Base-by-base conservation (phyloP, 2,113 vertebrate species). In the Tinamus guttatus region DNA sequence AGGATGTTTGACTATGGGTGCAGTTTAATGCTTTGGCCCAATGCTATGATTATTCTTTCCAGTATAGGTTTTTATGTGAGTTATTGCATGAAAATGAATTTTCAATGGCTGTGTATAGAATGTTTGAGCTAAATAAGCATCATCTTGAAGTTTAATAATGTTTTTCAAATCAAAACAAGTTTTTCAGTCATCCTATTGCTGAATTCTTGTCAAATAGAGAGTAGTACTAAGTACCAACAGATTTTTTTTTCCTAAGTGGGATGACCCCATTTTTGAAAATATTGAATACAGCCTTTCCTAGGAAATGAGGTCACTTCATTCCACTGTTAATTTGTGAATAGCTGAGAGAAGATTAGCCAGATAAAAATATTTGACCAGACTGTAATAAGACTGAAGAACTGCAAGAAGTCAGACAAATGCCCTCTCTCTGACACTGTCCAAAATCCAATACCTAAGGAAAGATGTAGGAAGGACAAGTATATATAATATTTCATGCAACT, bases 361-460 rank as follows among this genome's bases (percentile, higher is more conserved):
- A 68, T 87, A 91, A 95, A 95, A 94, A 73, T 93, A 95, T 20
- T 60, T 91, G 62, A 81, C 41, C 67, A 87, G 67, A 68, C 24
- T 75, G 71, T 2, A 8, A 15, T 77, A 74, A 52, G 28, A 68
- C 2, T 6, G 9, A 20, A 77, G 40, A 58, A 11, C 14, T 51
- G 11, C 73, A 56, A 81, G 54, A 93, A 79, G 71, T 76, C 14
- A 82, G 5, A 2, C 76, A 2, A 78, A 17, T 36, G 40, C 68
- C 49, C 21, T 89, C 5, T 18, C 6, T 34, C 14, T 69, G 38
- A 10, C 54, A 18, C 40, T 40, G 49, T 27, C 27, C 6, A 6
- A 28, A 77, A 87, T 49, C 20, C 18, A n/a, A 13, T 41, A 59
- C 7, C 6, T n/a, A 59, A 67, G 41, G 68, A 65, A 74, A 77